Evolutionary conservation across 2,888 invertebrate genomes (phyloP).

Genomic region (Synanthedon myopaeformis): DNA sequence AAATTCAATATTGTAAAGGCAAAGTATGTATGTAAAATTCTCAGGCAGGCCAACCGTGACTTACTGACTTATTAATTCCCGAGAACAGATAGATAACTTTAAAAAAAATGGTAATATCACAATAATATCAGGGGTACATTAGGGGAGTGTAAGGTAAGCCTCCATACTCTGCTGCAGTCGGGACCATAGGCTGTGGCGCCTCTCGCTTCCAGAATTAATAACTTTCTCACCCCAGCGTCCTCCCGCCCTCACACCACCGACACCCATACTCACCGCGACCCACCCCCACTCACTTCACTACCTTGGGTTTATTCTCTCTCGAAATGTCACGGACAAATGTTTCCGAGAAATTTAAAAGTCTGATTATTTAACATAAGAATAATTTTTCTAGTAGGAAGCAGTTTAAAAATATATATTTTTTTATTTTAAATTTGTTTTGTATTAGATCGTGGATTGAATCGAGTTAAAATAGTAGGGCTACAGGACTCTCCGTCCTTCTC

Average conservation of each 20-base stretch:
- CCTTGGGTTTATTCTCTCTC: conserved; percentile 29
- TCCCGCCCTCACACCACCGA: conserved; percentile 23
- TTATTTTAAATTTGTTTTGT: too few relatives aligned
- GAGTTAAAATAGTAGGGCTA: conserved; percentile 30
- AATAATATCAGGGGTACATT: conserved; percentile 55
- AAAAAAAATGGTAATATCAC: conserved; percentile 9
- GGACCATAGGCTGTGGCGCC: conserved; percentile 61
- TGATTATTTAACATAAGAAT: too few relatives aligned
- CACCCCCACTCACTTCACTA: conserved; percentile 17
- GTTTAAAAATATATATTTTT: too few relatives aligned
- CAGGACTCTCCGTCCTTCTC: conserved; percentile 34
- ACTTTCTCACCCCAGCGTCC: conserved; percentile 49
- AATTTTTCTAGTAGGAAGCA: too few relatives aligned
- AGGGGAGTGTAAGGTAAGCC: conserved; percentile 58
- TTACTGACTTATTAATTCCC: too few relatives aligned
- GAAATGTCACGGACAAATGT: conserved; percentile 6
- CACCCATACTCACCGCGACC: conserved; percentile 12
- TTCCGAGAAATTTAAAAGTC: conserved; percentile 1
- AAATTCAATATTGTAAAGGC: too few relatives aligned
- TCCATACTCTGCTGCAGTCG: conserved; percentile 52
- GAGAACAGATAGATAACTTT: too few relatives aligned
- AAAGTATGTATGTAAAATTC: too few relatives aligned
- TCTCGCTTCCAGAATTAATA: conserved; percentile 68
- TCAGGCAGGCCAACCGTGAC: too few relatives aligned
- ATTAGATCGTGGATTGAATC: conserved; percentile 6